Base-by-base conservation (phyloP, 2,113 vertebrate genomes). In the Trochalopteron elliotii region DNA sequence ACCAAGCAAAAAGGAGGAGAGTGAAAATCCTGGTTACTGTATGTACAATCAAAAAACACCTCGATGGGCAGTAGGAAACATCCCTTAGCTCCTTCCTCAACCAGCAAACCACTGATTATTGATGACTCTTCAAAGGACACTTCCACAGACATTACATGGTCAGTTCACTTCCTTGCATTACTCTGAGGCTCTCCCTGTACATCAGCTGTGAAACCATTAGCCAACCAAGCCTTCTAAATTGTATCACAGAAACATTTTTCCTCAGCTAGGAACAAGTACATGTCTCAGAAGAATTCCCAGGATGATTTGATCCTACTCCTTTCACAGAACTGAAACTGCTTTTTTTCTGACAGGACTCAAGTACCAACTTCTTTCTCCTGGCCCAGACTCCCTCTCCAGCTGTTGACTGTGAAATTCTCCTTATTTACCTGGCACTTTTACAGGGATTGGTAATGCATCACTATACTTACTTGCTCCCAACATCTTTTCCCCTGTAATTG, bases 381-480 rank as follows among this genome's bases (percentile, higher is more conserved):
- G 89, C 75, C 68, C 75, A 87, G 45, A 42, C 57, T 96, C 59
- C 40, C 44, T 92, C 85, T 88, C 87, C 87, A 94, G 50, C 68
- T 86, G 44, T 56, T 96, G 90, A 71, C 55, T 37, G 17, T 69
- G 64, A 94, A 83, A 81, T 68, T 83, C 80, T 93, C 68, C 71
- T 59, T 89, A 63, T 90, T 94, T 93, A 94, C 76, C 47, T 81
- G 68, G 52, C 56, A 56, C 39, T 77, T 83, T 50, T 45, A 74
- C 57, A 82, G 55, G 87, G 59, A 37, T 60, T 0, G 9, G 63
- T 47, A 91, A 60, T 0, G 5, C 42, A 60, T n/a, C 9, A 4
- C 78, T 93, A 8, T 70, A 64, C 49, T 75, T 89, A 69, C 56
- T 91, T 60, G 56, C 35, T 90, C 30, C 42, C 60, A 83, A 50